Base-by-base conservation (phyloP, 2,113 vertebrate species). In the Glareola pratincola region DNA sequence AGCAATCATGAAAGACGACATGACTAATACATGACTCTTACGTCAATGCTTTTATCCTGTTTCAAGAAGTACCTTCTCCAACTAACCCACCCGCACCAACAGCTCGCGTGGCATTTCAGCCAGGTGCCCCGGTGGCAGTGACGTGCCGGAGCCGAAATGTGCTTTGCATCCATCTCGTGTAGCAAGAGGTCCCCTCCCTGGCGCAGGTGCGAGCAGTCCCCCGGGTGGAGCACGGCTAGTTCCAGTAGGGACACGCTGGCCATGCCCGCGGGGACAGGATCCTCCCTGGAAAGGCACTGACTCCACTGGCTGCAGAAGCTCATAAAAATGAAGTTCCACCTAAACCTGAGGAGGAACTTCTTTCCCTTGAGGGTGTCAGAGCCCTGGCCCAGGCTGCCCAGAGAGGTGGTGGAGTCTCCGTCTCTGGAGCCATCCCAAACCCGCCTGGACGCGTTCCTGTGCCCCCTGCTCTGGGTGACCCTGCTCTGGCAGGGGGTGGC, bases 131-230 rank as follows among this genome's bases (percentile, higher is more conserved):
- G 4, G 14, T 18, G 30, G 45, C n/a, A 79, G 57, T 23, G 26
- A 10, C 0, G 0, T 12, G 47, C 24, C 5, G 0, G 19, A 77
- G 10, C 29, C 23, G 56, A 13, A 60, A 29, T 4, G 20, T 39
- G 30, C 8, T 73, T 63, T 73, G 27, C 11, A 20, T 24, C 21
- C 50, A 37, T 4, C 59, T 85, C 29, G 14, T 4, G 16, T 8
- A 30, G 53, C 8, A 54, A 10, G 16, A 72, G 48, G 10, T 9
- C 23, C 23, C 8, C 32, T 74, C 23, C 15, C 11, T 1, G 4
- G 7, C 3, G 14, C 36, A 51, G 54, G 5, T 13, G 32, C 16
- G 51, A 74, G 60, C 43, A 18, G 24, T n/a, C 22, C 12, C 19
- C 17, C 48, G 47, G 34, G 39, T 26, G 10, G 1, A 26, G 51